These are phyloP conservation scores for Blastomussa wellsi DNA, from an alignment of 92 coral and sea anemone genomes.

Conservation along the genomic window DNA sequence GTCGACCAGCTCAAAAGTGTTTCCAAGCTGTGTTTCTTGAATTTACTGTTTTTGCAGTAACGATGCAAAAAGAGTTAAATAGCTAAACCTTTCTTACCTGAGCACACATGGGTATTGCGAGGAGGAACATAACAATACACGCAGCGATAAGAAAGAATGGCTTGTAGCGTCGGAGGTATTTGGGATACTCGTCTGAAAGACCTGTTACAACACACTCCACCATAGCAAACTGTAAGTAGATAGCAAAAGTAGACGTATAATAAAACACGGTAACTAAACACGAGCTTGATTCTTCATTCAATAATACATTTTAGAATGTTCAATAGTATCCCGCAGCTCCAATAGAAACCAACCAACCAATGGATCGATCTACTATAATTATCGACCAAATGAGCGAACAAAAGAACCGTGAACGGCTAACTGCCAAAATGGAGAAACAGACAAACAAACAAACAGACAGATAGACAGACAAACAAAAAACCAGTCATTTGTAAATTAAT, in stretches of 20 bases:
- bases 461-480: background rate
- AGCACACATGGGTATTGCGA: constrained; percentile 83
- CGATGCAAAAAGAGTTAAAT: no score
- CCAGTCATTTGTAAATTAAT: no score
- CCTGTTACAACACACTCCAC: constrained; percentile 90
- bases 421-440: background rate
- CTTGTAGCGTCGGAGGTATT: constrained; percentile 70
- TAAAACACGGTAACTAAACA: background rate
- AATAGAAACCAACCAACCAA: background rate
- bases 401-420: no score
- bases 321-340: no score
- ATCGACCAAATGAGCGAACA: background rate
- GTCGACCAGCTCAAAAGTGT: background rate
- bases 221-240: constrained; percentile 70
- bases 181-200: constrained; percentile 85
- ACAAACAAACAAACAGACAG: background rate
- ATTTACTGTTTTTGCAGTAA: no score
- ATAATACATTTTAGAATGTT: no score
- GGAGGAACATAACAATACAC: constrained; percentile 60
- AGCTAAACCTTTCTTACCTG: constrained; percentile 49
- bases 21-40: no score
- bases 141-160: constrained; percentile 60
- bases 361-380: background rate
- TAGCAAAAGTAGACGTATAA: background rate
- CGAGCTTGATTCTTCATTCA: background rate